These are phyloP conservation scores for Conistra vaccinii DNA, from an alignment of 2,888 invertebrate genomes.

Conservation along the genomic window DNA sequence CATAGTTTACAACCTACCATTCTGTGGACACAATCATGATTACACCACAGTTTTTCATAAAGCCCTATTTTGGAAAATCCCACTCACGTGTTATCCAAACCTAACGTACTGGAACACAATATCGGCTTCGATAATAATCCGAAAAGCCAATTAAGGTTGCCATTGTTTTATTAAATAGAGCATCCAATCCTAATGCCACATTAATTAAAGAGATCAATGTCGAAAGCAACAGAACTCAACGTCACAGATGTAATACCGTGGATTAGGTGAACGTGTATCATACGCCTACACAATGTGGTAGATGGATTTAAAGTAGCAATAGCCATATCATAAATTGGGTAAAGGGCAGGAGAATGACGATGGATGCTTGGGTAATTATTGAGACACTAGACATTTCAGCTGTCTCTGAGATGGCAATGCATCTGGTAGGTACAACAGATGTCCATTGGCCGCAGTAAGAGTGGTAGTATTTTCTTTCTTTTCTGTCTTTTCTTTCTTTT, in stretches of 20 bases:
- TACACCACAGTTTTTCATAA: not conserved
- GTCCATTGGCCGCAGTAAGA: too few species aligned
- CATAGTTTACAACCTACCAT: not conserved
- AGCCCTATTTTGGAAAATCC: not conserved
- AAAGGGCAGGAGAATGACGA: too few species aligned
- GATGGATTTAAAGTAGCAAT: not conserved
- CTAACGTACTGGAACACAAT: not conserved
- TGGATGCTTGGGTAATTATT: too few species aligned
- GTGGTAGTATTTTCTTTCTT: too few species aligned
- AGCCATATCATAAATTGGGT: not conserved
- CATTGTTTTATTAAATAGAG: conserved; percentile 13
- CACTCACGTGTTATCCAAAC: not conserved
- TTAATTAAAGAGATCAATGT: conserved; percentile 30
- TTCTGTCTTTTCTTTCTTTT: too few species aligned
- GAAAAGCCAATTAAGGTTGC: conserved; percentile 14
- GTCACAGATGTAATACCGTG: conserved; percentile 4
- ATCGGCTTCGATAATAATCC: conserved; percentile 15
- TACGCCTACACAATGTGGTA: not conserved
- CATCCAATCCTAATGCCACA: conserved; percentile 12
- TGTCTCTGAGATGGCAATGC: too few species aligned
- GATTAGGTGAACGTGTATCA: conserved; percentile 14
- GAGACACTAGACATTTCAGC: too few species aligned
- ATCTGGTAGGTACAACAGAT: too few species aligned
- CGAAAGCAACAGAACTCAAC: conserved; percentile 4
- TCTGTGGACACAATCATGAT: not conserved